Conservation (phyloP, 2,113 vertebrate genomes). For the Grammomys dolichurus region DNA sequence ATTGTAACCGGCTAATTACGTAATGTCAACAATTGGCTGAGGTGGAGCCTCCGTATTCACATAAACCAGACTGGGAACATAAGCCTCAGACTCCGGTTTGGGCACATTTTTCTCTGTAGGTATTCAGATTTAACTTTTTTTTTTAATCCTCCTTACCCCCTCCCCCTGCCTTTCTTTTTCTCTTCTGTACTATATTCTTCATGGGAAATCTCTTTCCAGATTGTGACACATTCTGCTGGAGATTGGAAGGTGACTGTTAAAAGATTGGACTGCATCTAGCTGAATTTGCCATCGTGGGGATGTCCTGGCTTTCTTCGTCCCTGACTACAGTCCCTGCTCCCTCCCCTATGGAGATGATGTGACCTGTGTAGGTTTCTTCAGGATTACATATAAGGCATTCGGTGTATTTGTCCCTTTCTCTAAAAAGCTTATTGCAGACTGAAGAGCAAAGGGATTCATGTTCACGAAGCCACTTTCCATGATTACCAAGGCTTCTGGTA, state of each 20-base stretch:
- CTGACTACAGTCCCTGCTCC: background rate
- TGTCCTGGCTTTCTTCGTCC: background rate
- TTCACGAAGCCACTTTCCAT: constrained; percentile 7
- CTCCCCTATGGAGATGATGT: background rate
- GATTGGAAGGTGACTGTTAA: background rate
- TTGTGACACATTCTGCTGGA: background rate
- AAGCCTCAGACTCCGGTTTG: constrained; percentile 29
- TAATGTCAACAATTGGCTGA: constrained; percentile 52
- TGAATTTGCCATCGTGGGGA: background rate
- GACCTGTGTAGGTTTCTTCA: background rate
- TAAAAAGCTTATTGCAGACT: constrained; percentile 41
- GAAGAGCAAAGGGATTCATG: constrained; percentile 9
- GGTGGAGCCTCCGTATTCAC: constrained; percentile 61
- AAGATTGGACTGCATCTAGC: background rate
- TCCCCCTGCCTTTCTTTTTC: background rate
- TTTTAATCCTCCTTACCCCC: background rate
- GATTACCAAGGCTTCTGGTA: constrained; percentile 68
- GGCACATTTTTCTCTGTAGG: constrained; percentile 32
- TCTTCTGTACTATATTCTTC: background rate
- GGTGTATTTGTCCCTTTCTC: constrained; percentile 12
- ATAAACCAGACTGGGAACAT: background rate
- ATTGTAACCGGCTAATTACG: constrained; percentile 59
- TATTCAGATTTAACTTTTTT: constrained; percentile 34
- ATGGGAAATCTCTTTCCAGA: background rate
- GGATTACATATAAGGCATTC: background rate